Conservation (phyloP, 1,140 invertebrate species). For the Drosophila pseudoananassae region DNA sequence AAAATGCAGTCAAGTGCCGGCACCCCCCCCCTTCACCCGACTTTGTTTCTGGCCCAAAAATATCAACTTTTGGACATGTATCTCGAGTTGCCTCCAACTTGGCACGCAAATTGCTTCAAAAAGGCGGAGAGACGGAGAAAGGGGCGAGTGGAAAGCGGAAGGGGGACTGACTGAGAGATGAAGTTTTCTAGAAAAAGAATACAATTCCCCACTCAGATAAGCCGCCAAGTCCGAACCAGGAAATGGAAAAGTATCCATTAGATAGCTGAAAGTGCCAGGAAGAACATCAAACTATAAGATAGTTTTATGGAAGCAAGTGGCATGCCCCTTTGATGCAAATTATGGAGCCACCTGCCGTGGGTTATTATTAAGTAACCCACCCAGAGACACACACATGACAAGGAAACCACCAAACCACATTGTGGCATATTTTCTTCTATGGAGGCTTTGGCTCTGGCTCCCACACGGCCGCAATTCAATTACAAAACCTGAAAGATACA, state of each 20-base stretch:
- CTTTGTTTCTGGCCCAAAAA: slow-evolving; percentile 26
- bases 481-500: slow-evolving; percentile 45
- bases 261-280: slow-evolving; percentile 4
- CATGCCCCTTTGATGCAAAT: not conserved
- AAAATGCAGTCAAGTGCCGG: slow-evolving; percentile 48
- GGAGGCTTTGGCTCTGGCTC: not conserved
- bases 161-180: not conserved
- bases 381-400: slow-evolving; percentile 4
- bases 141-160: no score
- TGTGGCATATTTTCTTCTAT: slow-evolving; percentile 15
- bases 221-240: slow-evolving; percentile 12
- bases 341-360: slow-evolving; percentile 18
- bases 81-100: slow-evolving; percentile 34
- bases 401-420: slow-evolving; percentile 34
- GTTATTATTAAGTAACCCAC: slow-evolving; percentile 24
- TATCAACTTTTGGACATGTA: slow-evolving; percentile 49
- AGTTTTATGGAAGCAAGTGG: no score
- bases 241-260: slow-evolving; percentile 27
- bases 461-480: slow-evolving; percentile 48
- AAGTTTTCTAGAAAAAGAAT: slow-evolving; percentile 1
- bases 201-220: not conserved
- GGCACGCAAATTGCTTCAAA: slow-evolving; percentile 36
- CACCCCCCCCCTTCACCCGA: not conserved
- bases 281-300: no score
- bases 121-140: not conserved